phyloP scores from a whole-genome alignment of 2,113 vertebrate species.

The Amazona guildingii region DNA sequence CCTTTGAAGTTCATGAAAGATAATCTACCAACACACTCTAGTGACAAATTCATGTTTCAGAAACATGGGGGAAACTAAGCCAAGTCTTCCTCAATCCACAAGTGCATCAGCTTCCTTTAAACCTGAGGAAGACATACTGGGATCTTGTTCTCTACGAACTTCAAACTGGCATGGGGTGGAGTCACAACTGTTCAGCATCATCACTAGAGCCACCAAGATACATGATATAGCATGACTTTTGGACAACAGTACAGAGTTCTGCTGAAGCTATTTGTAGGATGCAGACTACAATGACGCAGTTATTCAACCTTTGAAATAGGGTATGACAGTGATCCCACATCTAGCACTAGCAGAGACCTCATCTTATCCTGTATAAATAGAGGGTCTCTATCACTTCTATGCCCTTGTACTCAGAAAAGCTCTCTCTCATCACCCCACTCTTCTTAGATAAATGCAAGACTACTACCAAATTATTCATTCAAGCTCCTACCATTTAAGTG shows the following conservation, averaged over 20 bases:
- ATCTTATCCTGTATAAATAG: background rate
- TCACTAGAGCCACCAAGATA: background rate
- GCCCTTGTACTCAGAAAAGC: background rate
- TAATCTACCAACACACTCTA: background rate
- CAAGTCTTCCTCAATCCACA: background rate
- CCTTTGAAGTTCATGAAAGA: background rate
- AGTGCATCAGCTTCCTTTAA: background rate
- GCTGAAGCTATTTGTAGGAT: background rate
- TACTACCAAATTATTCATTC: background rate
- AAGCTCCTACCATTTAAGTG: background rate
- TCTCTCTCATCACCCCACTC: background rate
- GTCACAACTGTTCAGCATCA: background rate
- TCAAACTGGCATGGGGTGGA: background rate
- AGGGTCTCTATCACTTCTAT: background rate
- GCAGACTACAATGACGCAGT: background rate
- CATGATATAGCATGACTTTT: background rate
- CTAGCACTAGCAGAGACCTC: background rate
- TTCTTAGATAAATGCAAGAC: background rate
- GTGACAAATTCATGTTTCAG: background rate
- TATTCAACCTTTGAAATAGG: background rate
- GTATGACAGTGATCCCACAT: background rate
- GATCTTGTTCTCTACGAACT: background rate
- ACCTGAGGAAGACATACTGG: background rate
- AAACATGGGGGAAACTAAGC: background rate
- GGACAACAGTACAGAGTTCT: background rate